These are phyloP conservation scores for Hyles vespertilio DNA, from an alignment of 1,140 invertebrate species.

Conservation along the genomic window DNA sequence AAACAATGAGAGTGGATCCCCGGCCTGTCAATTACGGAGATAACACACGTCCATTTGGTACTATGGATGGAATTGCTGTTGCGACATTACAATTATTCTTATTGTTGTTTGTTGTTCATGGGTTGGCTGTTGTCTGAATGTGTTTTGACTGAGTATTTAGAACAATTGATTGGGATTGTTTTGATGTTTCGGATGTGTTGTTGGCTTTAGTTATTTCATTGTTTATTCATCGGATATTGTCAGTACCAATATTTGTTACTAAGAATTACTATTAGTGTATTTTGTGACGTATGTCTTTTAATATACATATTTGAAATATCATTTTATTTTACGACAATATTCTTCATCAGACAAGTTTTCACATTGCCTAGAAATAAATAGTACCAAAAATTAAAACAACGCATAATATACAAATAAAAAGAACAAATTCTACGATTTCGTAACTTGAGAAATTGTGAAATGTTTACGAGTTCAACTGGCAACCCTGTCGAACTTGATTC, in stretches of 20 bases:
- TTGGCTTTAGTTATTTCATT: too few relatives aligned
- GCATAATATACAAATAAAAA: constrained; percentile 3
- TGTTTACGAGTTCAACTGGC: not conserved
- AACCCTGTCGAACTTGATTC: not conserved
- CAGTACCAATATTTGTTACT: too few relatives aligned
- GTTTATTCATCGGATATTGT: too few relatives aligned
- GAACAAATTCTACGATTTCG: not conserved
- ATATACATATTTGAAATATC: too few relatives aligned
- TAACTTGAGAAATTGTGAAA: too few relatives aligned
- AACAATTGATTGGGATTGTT: too few relatives aligned
- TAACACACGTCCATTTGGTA: constrained; percentile 27
- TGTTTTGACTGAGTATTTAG: not conserved
- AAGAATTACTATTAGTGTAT: too few relatives aligned
- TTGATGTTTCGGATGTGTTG: too few relatives aligned
- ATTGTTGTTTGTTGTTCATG: constrained; percentile 5
- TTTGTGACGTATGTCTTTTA: too few relatives aligned
- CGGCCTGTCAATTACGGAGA: constrained; percentile 34
- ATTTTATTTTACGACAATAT: not conserved
- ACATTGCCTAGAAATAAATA: not conserved
- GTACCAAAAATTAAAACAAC: not conserved
- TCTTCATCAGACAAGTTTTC: not conserved
- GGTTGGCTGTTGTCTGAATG: not conserved
- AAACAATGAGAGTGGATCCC: constrained; percentile 13
- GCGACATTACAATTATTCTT: constrained; percentile 26
- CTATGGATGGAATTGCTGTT: constrained; percentile 19